phyloP scores from a whole-genome alignment of 2,797 vertebrate genomes.

The Nyctibius grandis region DNA sequence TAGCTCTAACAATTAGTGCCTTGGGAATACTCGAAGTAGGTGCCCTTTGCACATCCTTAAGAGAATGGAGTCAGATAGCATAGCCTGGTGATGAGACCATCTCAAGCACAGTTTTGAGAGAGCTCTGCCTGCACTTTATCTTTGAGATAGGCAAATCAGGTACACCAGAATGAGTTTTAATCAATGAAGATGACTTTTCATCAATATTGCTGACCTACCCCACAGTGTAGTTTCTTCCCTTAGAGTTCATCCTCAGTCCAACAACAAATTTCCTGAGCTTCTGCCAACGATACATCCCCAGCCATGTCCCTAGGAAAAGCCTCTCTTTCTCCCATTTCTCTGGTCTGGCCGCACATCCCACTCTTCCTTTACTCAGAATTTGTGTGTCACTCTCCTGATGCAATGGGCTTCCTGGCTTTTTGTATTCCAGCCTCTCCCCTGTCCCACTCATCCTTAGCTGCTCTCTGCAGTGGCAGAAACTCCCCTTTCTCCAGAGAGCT shows the following conservation, averaged over 20 bases:
- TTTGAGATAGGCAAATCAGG: background rate
- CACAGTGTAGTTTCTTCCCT: background rate
- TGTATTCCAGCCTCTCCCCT: background rate
- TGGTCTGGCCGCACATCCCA: rapidly evolving
- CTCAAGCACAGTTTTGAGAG: background rate
- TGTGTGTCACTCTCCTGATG: background rate
- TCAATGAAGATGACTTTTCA: background rate
- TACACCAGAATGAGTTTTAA: background rate
- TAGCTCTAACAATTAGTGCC: background rate
- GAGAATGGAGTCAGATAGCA: background rate
- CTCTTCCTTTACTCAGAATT: background rate
- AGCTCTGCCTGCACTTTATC: background rate
- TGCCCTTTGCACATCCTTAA: background rate
- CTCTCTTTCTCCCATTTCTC: background rate
- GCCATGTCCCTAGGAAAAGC: background rate
- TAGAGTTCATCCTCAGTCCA: background rate
- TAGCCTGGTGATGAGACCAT: background rate
- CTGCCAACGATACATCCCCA: background rate
- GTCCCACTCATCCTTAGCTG: background rate
- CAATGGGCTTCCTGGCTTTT: background rate
- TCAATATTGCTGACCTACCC: background rate
- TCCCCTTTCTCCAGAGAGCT: background rate
- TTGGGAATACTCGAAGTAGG: background rate
- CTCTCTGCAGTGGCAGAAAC: background rate
- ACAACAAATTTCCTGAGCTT: background rate